Conservation (phyloP, 2,888 invertebrate species). For the Pheosia gnoma region DNA sequence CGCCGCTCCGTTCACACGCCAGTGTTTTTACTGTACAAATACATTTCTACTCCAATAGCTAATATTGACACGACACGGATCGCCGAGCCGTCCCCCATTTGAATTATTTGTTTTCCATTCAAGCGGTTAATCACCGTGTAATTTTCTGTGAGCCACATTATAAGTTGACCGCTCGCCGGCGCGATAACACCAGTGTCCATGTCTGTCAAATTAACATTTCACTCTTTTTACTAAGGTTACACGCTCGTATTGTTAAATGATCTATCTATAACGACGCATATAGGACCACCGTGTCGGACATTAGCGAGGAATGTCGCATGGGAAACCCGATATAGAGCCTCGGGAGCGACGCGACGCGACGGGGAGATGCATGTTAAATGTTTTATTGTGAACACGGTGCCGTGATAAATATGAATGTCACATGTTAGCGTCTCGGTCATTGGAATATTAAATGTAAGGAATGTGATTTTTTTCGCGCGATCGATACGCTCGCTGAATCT, state of each 20-base stretch:
- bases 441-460: conserved; percentile 45
- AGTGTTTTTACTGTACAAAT: conserved; percentile 56
- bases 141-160: conserved; percentile 7
- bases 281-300: conserved; percentile 57
- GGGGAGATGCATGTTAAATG: conserved; percentile 49
- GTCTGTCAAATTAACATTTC: conserved; percentile 2
- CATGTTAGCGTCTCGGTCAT: conserved; percentile 46
- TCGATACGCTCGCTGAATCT: conserved; percentile 48
- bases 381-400: conserved; percentile 42
- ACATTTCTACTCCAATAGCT: conserved; percentile 57
- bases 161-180: background rate
- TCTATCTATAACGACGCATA: conserved; percentile 14
- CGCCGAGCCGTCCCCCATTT: conserved; percentile 38
- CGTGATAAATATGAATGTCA: conserved; percentile 48
- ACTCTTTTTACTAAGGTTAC: conserved; percentile 15
- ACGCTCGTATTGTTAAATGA: conserved; percentile 19
- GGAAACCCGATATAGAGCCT: conserved; percentile 59
- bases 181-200: background rate
- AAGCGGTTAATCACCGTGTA: conserved; percentile 32
- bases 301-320: conserved; percentile 60
- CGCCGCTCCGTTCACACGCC: conserved; percentile 63
- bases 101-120: conserved; percentile 34
- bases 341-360: conserved; percentile 49
- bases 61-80: conserved; percentile 59
- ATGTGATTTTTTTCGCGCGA: conserved; percentile 45